Conservation (phyloP, 2,797 vertebrate genomes). For the Chelonia mydas region DNA sequence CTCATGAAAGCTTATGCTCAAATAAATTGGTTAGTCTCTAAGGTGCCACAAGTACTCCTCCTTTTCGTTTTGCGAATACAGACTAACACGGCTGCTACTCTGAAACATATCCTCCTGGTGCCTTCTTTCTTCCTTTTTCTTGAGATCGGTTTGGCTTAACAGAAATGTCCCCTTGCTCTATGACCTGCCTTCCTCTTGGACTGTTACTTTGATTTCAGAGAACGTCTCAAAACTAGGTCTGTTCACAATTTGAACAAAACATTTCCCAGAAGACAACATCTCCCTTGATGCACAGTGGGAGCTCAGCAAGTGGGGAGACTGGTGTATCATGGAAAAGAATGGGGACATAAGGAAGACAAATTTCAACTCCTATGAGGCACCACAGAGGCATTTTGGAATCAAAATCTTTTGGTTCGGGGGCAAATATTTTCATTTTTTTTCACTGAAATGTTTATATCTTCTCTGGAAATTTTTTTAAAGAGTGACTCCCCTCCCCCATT, state of each 20-base stretch:
- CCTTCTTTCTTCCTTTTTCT: background rate
- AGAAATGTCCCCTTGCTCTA: background rate
- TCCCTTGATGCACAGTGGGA: background rate
- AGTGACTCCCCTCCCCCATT: background rate
- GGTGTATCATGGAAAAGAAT: background rate
- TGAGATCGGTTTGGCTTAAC: background rate
- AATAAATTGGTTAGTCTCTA: too few relatives aligned
- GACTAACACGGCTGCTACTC: too few relatives aligned
- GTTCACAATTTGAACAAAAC: background rate
- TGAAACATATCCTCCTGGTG: too few relatives aligned
- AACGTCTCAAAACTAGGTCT: background rate
- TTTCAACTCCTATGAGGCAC: background rate
- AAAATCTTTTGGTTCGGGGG: background rate
- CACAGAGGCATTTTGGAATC: background rate
- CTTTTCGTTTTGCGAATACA: too few relatives aligned
- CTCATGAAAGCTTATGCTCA: too few relatives aligned
- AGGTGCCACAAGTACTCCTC: too few relatives aligned
- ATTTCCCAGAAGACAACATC: background rate
- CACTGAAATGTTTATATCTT: background rate
- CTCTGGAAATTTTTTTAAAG: background rate
- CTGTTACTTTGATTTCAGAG: background rate
- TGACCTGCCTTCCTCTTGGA: background rate
- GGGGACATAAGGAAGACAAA: background rate
- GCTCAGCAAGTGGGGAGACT: background rate
- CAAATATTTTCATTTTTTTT: background rate